Evolutionary conservation across 2,888 invertebrate genomes (phyloP).

Genomic region (Epirrita christyi): DNA sequence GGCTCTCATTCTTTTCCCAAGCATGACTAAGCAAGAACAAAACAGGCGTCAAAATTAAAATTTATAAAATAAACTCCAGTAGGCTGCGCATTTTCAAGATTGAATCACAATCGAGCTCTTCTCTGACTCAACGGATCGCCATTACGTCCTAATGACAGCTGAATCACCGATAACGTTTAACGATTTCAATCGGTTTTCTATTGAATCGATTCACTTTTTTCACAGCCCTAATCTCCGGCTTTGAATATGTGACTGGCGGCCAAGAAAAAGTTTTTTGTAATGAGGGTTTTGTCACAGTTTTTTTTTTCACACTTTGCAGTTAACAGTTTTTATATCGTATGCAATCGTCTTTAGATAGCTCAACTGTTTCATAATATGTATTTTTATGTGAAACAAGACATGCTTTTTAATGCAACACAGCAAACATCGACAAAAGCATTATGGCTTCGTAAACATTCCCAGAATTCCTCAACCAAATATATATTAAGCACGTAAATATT

Average conservation of each 20-base stretch:
- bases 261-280: slow-evolving; percentile 1
- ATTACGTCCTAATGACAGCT: slow-evolving; percentile 44
- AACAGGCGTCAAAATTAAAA: slow-evolving; percentile 26
- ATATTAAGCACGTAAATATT: slow-evolving; percentile 5
- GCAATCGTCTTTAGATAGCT: too few species aligned
- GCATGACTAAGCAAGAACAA: slow-evolving; percentile 24
- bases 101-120: slow-evolving; percentile 39
- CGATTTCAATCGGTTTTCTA: slow-evolving; percentile 41
- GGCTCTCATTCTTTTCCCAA: not conserved
- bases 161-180: slow-evolving; percentile 46
- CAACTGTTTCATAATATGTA: too few species aligned
- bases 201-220: slow-evolving; percentile 41
- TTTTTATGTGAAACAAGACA: not conserved
- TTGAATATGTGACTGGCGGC: slow-evolving; percentile 20
- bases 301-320: too few species aligned
- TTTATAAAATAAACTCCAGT: slow-evolving; percentile 32
- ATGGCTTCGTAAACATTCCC: slow-evolving; percentile 13
- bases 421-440: slow-evolving; percentile 19
- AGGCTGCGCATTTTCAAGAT: slow-evolving; percentile 34
- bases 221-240: slow-evolving; percentile 33
- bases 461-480: slow-evolving; percentile 3
- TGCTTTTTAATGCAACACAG: slow-evolving; percentile 9
- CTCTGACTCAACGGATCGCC: slow-evolving; percentile 40
- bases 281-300: too few species aligned
- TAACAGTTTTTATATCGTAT: too few species aligned